Percentiles rank a stretch among this genome's conserved stretches.
phyloP scores from a whole-genome alignment of 2,113 vertebrate species.

The Myodes glareolus region DNA sequence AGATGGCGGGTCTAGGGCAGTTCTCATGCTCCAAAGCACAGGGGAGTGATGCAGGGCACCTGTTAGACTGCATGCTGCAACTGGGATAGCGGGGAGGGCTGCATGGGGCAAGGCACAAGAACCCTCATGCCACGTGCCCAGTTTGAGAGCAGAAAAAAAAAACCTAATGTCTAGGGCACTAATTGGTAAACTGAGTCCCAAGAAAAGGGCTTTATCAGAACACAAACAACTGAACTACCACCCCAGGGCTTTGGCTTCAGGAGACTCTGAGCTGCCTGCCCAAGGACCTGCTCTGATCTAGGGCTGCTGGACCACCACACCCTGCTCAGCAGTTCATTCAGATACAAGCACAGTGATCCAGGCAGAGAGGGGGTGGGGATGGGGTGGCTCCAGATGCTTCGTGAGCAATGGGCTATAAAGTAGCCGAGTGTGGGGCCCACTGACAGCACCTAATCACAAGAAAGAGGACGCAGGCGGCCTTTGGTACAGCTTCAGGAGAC shows the following conservation, averaged over 20 bases:
- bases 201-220: not conserved
- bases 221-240: no score
- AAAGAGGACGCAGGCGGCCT: not conserved
- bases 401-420: not conserved
- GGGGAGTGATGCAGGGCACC: not conserved
- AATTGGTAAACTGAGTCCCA: not conserved
- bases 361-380: not conserved
- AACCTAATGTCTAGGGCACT: not conserved
- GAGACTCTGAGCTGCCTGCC: not conserved
- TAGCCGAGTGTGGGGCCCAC: accelerated
- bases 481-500: not conserved
- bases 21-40: not conserved
- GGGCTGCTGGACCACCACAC: no score
- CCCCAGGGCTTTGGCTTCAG: not conserved
- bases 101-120: not conserved
- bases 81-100: not conserved
- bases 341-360: not conserved
- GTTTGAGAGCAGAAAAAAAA: not conserved
- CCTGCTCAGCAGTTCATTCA: not conserved
- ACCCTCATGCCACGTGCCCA: not conserved
- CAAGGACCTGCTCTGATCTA: not conserved
- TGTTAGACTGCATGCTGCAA: not conserved
- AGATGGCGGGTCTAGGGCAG: not conserved
- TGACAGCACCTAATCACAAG: not conserved
- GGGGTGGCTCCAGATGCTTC: not conserved